A percentile compares a stretch with the other conserved stretches of the same genome.
Evolutionary conservation across 2,888 invertebrate genomes (phyloP).

Genomic region (Dione vanillae): DNA sequence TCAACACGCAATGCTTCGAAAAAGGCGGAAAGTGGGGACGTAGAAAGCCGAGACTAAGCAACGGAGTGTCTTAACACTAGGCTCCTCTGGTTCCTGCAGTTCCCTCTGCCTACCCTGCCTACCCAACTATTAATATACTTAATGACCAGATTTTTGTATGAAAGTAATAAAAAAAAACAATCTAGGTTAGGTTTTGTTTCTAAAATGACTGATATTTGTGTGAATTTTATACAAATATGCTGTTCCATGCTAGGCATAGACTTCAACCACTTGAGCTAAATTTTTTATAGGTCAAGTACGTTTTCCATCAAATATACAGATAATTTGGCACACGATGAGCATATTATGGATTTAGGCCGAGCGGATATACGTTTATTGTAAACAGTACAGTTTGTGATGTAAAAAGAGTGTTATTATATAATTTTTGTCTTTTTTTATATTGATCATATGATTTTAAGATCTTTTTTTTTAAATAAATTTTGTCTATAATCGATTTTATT

Average conservation of each 20-base stretch:
- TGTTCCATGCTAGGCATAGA: not conserved
- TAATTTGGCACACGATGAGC: slow-evolving; percentile 27
- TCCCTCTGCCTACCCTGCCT: too few species aligned
- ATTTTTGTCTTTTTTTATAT: slow-evolving; percentile 7
- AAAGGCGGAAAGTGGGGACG: too few species aligned
- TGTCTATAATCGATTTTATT: too few species aligned
- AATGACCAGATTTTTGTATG: not conserved
- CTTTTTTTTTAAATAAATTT: too few species aligned
- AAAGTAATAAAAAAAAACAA: not conserved
- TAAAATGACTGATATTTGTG: not conserved
- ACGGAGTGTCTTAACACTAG: too few species aligned
- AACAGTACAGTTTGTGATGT: slow-evolving; percentile 3
- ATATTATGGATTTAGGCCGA: slow-evolving; percentile 15
- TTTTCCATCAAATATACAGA: slow-evolving; percentile 24
- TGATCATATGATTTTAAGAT: too few species aligned
- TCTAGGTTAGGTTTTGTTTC: not conserved
- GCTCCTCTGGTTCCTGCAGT: too few species aligned
- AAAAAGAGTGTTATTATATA: not conserved
- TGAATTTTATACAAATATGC: slow-evolving; percentile 10
- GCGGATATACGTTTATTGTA: slow-evolving; percentile 23
- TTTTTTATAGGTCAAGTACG: slow-evolving; percentile 30
- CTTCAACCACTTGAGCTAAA: slow-evolving; percentile 17
- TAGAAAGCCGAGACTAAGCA: too few species aligned
- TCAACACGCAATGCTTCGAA: too few species aligned
- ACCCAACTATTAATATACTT: too few species aligned